Evolutionary conservation across 2,888 invertebrate species (phyloP), one percentile per base, ranked within the genome.

Genomic region (Conops quadrifasciatus): DNA sequence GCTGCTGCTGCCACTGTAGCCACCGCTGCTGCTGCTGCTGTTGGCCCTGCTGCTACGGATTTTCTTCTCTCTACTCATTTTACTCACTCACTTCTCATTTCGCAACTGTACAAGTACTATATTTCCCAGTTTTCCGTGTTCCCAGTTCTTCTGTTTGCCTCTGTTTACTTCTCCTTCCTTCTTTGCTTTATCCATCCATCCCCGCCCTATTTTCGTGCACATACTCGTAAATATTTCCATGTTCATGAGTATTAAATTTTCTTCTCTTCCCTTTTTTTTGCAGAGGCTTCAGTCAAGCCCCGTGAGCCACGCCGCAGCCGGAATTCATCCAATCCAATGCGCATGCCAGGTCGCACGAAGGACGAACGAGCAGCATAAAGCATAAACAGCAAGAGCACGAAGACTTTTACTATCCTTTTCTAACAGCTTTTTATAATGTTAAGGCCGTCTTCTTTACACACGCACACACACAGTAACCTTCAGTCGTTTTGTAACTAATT

Each of bases 401-500:
- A 36, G 4, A 53, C 16, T 26, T 16, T 47, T 21, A 64, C 15
- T 49, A 47, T 64, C 70, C 30, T 58, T 49, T 28, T 56, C 28
- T 11, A 15, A 24, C 63, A 19, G 36, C 62, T 21, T 1, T 2
- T 1, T 9, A 15, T 67, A 24, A 7, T 1, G 21, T 11, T 13
- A 21, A 19, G 7, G 13, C 36, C 43, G 24, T 51, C 53, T 60
- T 15, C 59, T n/a, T 36, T 43, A 58, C 43, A 67, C 45, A 19
- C 58, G 24, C 43, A 16, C 24, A 28, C 28, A 64, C 64, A 58
- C 63, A 56, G 24, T 74, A 65, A 26, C 72, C 67, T 56, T 67
- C 73, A 65, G 72, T 66, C 19, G 21, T 43, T 47, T 58, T 15
- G 58, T 15, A 26, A 7, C 26, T 80, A 78, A 78, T 78, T 77